Evolutionary conservation across 2,797 vertebrate genomes (phyloP).

Genomic region (Synaphobranchus kaupii): DNA sequence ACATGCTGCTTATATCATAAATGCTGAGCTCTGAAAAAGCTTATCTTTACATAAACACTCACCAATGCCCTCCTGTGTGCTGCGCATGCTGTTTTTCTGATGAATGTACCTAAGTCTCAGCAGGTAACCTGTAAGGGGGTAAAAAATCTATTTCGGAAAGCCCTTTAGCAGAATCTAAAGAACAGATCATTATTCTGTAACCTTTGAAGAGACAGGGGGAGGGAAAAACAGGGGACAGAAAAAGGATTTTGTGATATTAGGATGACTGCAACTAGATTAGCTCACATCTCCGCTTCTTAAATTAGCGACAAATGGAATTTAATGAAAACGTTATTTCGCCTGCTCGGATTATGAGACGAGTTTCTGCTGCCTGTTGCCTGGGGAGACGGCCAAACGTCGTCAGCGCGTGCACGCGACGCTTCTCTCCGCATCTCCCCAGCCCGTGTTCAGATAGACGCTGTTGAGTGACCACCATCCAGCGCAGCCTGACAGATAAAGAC

Average conservation of each 20-base stretch:
- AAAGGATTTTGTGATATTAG: background rate
- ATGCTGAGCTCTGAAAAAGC: background rate
- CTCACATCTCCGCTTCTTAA: background rate
- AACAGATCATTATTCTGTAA: constrained; percentile 16
- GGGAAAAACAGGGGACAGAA: background rate
- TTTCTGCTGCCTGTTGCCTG: background rate
- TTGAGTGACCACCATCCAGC: too few relatives aligned
- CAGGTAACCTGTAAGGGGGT: background rate
- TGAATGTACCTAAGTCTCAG: background rate
- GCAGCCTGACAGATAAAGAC: too few relatives aligned
- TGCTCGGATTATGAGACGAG: background rate
- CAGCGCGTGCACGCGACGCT: background rate
- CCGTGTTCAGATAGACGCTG: background rate
- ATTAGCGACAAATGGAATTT: background rate
- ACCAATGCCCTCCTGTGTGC: background rate
- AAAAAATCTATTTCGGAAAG: constrained; percentile 12
- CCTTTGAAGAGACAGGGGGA: background rate
- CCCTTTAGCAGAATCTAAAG: constrained; percentile 8
- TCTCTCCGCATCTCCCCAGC: too few relatives aligned
- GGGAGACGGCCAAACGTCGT: background rate
- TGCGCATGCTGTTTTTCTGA: background rate
- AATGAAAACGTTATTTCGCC: background rate
- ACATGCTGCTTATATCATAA: background rate
- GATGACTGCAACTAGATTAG: background rate
- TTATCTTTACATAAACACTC: constrained; percentile 8